Conservation (phyloP, 2,888 invertebrate species). For the Pristionchus mayeri region DNA sequence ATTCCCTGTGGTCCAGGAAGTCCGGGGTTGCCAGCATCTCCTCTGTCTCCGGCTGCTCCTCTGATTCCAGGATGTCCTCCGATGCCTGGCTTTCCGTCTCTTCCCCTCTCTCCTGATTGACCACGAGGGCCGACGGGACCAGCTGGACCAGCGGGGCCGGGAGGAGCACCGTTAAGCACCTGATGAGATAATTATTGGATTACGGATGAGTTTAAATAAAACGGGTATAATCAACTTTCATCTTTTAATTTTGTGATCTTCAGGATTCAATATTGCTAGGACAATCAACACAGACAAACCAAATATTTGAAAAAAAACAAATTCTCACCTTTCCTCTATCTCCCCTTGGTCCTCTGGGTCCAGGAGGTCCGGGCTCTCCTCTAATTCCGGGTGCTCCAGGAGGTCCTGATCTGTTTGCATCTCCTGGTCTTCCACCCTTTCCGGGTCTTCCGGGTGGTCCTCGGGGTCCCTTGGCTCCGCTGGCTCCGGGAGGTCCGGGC, state of each 20-base stretch:
- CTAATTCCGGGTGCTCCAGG: conserved; percentile 73
- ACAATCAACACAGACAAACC: too few species aligned
- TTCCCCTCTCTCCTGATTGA: conserved; percentile 65
- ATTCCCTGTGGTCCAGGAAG: conserved; percentile 71
- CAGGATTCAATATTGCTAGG: too few species aligned
- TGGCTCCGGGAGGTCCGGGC: conserved; percentile 52
- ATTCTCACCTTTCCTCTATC: conserved; percentile 51
- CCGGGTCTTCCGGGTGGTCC: conserved; percentile 62
- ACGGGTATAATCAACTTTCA: too few species aligned
- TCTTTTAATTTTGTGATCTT: background rate
- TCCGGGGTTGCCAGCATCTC: conserved; percentile 69
- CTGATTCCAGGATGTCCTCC: conserved; percentile 65
- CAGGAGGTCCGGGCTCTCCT: conserved; percentile 67
- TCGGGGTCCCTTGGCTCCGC: conserved; percentile 66
- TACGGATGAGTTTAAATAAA: background rate
- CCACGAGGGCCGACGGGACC: conserved; percentile 67
- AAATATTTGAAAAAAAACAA: background rate
- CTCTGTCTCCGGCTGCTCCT: conserved; percentile 67
- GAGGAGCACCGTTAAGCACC: conserved; percentile 69
- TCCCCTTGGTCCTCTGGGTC: conserved; percentile 67
- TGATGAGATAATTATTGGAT: background rate
- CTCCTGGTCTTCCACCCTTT: conserved; percentile 63
- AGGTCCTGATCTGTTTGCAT: conserved; percentile 72
- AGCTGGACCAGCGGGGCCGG: conserved; percentile 67
- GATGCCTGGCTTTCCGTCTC: conserved; percentile 67